Evolutionary conservation across 2,888 invertebrate species (phyloP), one percentile per base, ranked within the genome.

Genomic region (Megastigmus dorsalis): DNA sequence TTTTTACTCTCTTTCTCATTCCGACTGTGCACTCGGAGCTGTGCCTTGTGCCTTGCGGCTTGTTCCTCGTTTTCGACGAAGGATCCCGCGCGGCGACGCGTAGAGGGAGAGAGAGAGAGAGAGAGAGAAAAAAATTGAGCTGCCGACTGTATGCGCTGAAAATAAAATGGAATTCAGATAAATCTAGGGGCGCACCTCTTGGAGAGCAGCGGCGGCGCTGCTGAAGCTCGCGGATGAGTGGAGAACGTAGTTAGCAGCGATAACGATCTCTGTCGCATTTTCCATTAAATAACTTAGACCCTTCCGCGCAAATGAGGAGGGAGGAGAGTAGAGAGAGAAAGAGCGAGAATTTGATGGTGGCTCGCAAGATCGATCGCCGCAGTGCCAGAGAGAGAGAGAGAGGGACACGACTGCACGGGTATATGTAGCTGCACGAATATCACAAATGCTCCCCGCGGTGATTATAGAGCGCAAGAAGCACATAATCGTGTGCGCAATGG

Each of bases 221-320:
- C n/a, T n/a, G n/a, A n/a, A n/a, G n/a, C n/a, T n/a, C n/a, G n/a
- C 6, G 13, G 4, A 10, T 3, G 33, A 38, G 23, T 18, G 59
- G 10, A 6, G 33, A 50, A 48, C n/a, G 63, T 26, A 41, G 69
- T 48, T 54, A 54, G 23, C 28, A 1, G 10, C 18, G 57, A 50
- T 65, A 65, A 72, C 50, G 59, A 72, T 72, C 65, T 72, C 65
- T 10, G 30, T 20, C 50, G 48, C 50, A n/a, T 48, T 23, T 23
- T 20, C 41, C 55, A n/a, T 63, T 28, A 26, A 43, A 28, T 26
- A 36, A 55, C 50, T 43, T 30, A n/a, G n/a, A n/a, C n/a, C n/a
- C n/a, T n/a, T n/a, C n/a, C n/a, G n/a, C n/a, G n/a, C n/a, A n/a
- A n/a, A n/a, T n/a, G n/a, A n/a, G n/a, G n/a, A n/a, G n/a, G n/a